A percentile compares a stretch with the other conserved stretches of the same genome.
These are phyloP conservation scores for Meandrina meandrites DNA, from an alignment of 92 coral and sea anemone species.

Conservation along the genomic window DNA sequence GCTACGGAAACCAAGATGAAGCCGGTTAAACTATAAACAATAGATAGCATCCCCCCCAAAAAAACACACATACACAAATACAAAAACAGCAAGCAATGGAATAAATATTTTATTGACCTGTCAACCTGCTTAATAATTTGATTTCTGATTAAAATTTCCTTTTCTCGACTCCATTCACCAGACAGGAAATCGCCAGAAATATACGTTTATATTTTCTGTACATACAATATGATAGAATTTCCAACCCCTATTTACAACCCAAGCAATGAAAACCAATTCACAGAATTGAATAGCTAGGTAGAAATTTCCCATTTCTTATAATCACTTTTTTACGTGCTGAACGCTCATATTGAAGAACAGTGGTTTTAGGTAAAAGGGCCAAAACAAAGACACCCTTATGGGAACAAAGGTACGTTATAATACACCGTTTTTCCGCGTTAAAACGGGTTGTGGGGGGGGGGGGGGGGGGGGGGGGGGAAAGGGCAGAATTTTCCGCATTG, in stretches of 20 bases:
- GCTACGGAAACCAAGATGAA: no score
- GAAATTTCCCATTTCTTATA: neutral
- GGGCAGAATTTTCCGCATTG: no score
- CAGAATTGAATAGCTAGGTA: neutral
- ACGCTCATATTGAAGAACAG: neutral
- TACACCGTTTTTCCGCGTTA: no score
- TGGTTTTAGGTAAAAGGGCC: neutral
- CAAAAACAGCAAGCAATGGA: neutral
- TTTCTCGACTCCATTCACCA: neutral
- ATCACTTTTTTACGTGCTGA: no score
- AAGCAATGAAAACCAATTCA: neutral
- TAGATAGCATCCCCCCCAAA: no score
- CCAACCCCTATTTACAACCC: constrained; percentile 3
- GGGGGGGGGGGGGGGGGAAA: no score
- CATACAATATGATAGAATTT: constrained; percentile 5
- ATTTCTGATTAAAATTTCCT: neutral
- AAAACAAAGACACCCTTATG: neutral
- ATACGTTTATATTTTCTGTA: neutral
- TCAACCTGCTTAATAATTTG: neutral
- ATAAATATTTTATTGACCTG: constrained; percentile 1
- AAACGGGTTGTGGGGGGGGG: neutral
- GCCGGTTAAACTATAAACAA: no score
- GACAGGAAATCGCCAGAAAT: constrained; percentile 5
- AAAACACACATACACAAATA: neutral
- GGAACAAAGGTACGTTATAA: no score